Evolutionary conservation across 2,888 invertebrate species (phyloP), one percentile per base, ranked within the genome.

Genomic region (Agrochola macilenta): DNA sequence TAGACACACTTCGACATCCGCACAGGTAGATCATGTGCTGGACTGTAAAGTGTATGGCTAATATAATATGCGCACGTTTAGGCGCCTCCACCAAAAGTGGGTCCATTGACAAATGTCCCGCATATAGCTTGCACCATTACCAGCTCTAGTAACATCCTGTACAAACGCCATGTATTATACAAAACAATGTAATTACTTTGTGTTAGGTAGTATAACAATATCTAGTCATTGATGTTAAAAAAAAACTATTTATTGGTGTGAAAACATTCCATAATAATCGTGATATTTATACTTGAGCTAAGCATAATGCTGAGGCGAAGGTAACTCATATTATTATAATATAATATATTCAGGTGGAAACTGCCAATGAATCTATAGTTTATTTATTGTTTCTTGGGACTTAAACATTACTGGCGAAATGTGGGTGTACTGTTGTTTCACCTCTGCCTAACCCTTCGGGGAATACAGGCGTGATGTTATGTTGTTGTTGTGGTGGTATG

Each of bases 161-260:
- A 54, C 23, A 46, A 30, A 23, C 12, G 23, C 7, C 5, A 26
- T 43, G 3, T 52, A 52, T 52, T 30, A 46, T 30, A 49, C n/a
- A 23, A 43, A 60, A 12, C 7, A 1, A 39, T 52, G 20, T 63
- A 80, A 30, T 30, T 70, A 61, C 14, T 58, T 54, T 2, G 17
- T 63, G 61, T 61, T 69, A 54, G 20, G n/a, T 20, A 58, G 20
- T 20, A 12, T 52, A 52, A 30, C 11, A 52, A 69, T 46, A 43
- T 81, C 68, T 79, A 81, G 69, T 69, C 69, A 81, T 46, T 65
- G 49, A 69, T 74, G 81, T 74, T 43, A 52, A 65, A 35, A 64
- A 26, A 8, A 57, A 0, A 26, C 17, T 39, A 66, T 52, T 52
- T 66, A 76, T 52, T 76, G 30, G 5, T 77, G 43, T 61, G 8